Base-by-base conservation (phyloP, 2,888 invertebrate species). In the Malthinus flaveolus region DNA sequence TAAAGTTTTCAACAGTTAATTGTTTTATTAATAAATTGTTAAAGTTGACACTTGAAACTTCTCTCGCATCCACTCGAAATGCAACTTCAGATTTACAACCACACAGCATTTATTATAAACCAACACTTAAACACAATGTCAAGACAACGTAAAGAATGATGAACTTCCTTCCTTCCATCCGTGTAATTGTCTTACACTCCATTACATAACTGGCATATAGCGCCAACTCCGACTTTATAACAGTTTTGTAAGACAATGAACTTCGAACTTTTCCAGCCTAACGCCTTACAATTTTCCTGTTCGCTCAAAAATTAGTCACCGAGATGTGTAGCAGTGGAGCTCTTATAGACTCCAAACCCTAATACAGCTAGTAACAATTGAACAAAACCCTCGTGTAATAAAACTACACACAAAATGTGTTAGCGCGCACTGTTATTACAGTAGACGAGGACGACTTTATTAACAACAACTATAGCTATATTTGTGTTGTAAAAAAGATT, bases 141-240 rank as follows among this genome's bases (percentile, higher is more conserved):
- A 52, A 42, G 36, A 49, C 58, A 58, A 42, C 58, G 35, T 58
- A 52, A 58, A 58, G 58, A 58, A 53, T 58, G 58, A 53, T 58
- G 52, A 58, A 58, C 58, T 58, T 58, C 58, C 58, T 58, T 58
- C 58, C 58, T 58, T 42, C 51, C 56, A 57, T 51, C 56, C 56
- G 56, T 51, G 56, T 58, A 58, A 58, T 58, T 52, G 58, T 58
- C 52, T 58, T 49, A 58, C 58, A 52, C 58, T 58, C 52, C 48
- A 52, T 58, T 58, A 52, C 48, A 52, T 47, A 53, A 58, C 58
- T 52, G 53, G 49, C 55, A 55, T 49, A 49, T 48, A 52, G 32
- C 45, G 52, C 45, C 35, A 48, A 49, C 45, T 49, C 39, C 32
- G 32, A 46, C 46, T 54, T 54, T 54, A 51, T 50, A 51, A 45